Percentiles rank a stretch among this genome's conserved stretches.
phyloP scores from a whole-genome alignment of 2,113 vertebrate genomes.

The Gadus chalcogrammus region DNA sequence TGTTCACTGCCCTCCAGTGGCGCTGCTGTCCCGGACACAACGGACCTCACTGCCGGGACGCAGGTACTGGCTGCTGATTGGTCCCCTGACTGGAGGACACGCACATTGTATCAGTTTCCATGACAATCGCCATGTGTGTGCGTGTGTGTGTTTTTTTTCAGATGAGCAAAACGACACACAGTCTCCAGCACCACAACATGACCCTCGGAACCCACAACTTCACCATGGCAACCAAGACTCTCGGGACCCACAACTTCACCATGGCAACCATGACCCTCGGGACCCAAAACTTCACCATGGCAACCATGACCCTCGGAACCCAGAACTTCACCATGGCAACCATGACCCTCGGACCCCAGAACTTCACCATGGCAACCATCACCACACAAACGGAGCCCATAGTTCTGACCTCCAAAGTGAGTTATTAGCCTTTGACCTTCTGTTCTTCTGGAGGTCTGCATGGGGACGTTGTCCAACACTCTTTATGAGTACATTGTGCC shows the following conservation, averaged over 20 bases:
- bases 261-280: not conserved
- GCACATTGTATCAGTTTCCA: not conserved
- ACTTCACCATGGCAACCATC: constrained; percentile 1
- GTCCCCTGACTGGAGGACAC: not conserved
- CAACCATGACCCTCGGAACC: not conserved
- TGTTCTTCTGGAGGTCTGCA: too few species aligned
- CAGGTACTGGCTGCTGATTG: not conserved
- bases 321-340: not conserved
- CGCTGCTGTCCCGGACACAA: not conserved
- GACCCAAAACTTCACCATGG: not conserved
- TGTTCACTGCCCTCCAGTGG: not conserved
- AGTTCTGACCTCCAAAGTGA: too few species aligned
- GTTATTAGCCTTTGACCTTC: too few species aligned
- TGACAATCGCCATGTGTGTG: not conserved
- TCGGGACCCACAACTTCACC: not conserved
- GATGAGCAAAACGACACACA: not conserved
- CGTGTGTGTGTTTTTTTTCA: not conserved
- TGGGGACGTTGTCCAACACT: too few species aligned
- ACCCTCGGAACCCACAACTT: not conserved
- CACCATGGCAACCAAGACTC: not conserved
- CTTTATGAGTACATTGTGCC: too few species aligned
- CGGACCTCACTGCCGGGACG: not conserved
- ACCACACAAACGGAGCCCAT: not conserved
- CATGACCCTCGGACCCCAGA: not conserved
- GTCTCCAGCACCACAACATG: not conserved